phyloP scores from a whole-genome alignment of 2,113 vertebrate species.

The Syngnathus floridae region DNA sequence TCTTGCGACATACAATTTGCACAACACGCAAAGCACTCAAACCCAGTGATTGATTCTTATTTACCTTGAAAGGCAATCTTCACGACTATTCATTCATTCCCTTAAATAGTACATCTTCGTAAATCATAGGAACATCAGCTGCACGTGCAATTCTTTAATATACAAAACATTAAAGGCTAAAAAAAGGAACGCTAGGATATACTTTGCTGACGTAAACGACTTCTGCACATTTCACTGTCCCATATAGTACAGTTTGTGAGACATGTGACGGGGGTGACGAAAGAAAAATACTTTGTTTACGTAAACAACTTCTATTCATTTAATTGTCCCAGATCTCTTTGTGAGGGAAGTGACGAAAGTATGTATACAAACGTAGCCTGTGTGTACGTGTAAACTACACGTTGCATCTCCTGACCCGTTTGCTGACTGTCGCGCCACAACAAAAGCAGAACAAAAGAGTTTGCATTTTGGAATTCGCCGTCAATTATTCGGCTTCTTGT shows the following conservation, averaged over 20 bases:
- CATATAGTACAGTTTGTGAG: not conserved
- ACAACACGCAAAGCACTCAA: not conserved
- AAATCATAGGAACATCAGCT: not conserved
- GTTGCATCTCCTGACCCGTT: constrained; percentile 51
- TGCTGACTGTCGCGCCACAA: constrained; percentile 27
- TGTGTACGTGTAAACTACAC: constrained; percentile 14
- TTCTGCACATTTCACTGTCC: not conserved
- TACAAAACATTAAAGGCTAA: not conserved
- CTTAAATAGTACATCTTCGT: not conserved
- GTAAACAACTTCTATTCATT: not conserved
- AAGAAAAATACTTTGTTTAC: not conserved
- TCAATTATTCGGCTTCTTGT: not conserved
- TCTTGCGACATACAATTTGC: not conserved
- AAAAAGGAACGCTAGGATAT: not conserved
- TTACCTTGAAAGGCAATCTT: not conserved
- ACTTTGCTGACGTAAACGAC: not conserved
- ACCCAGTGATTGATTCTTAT: not conserved
- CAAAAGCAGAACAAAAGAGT: constrained; percentile 63
- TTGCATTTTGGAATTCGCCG: constrained; percentile 38
- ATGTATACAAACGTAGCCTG: not conserved
- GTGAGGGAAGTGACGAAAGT: not conserved
- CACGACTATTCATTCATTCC: not conserved
- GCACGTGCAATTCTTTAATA: not conserved
- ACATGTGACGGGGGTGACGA: not conserved
- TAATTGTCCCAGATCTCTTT: not conserved